These are phyloP conservation scores for Rutilus rutilus DNA, from an alignment of 2,113 vertebrate genomes.

Conservation along the genomic window DNA sequence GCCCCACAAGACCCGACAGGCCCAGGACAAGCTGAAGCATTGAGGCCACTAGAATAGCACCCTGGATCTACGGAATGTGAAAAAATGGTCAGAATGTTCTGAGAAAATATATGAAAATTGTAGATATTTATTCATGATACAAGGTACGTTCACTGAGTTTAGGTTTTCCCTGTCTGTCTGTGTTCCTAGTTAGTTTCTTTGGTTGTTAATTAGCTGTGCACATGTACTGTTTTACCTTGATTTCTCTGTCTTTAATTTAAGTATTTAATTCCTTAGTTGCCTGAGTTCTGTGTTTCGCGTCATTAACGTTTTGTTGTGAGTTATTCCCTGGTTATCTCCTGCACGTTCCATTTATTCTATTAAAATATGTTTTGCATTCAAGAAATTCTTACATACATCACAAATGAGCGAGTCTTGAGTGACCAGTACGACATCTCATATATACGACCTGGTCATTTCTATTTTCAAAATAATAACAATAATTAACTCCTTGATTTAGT, in stretches of 20 bases:
- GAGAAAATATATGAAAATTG: neutral
- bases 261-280: too few relatives aligned
- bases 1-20: constrained; percentile 75
- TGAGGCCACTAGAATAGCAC: constrained; percentile 77
- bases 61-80: constrained; percentile 73
- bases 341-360: too few relatives aligned
- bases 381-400: neutral
- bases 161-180: too few relatives aligned
- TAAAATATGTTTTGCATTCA: neutral
- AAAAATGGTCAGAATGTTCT: neutral
- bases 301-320: too few relatives aligned
- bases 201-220: too few relatives aligned
- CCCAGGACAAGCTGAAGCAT: constrained; percentile 75
- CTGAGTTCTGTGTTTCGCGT: too few relatives aligned
- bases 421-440: neutral
- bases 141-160: neutral
- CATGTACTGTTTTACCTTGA: too few relatives aligned
- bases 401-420: neutral
- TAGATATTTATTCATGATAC: neutral
- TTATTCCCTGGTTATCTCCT: too few relatives aligned
- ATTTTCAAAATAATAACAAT: neutral
- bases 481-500: neutral
- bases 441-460: neutral
- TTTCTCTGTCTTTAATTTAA: too few relatives aligned
- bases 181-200: too few relatives aligned